Conservation (phyloP, 2,797 vertebrate genomes). For the Pygocentrus nattereri region DNA sequence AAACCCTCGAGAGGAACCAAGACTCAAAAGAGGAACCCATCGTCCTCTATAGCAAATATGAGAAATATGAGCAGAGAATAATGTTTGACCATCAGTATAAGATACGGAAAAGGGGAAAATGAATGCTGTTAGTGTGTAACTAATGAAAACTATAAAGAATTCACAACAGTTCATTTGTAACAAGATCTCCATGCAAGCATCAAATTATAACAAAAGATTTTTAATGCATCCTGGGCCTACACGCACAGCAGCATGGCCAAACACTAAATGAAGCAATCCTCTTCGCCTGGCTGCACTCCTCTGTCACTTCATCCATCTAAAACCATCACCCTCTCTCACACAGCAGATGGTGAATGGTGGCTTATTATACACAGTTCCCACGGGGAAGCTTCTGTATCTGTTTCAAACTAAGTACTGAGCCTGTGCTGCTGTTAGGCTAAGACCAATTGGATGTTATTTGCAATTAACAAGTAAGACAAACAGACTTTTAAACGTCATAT, state of each 20-base stretch:
- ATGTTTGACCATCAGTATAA: no score
- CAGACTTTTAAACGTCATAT: no score
- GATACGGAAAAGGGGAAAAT: no score
- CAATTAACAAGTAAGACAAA: background rate
- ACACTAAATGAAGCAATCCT: constrained; percentile 62
- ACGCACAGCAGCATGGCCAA: constrained; percentile 36
- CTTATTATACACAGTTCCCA: constrained; percentile 34
- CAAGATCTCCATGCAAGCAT: background rate
- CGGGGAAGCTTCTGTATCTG: background rate
- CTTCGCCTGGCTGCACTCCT: constrained; percentile 70
- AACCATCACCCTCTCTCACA: constrained; percentile 51
- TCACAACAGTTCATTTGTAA: background rate
- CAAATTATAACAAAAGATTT: background rate
- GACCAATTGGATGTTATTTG: background rate
- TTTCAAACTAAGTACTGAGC: background rate
- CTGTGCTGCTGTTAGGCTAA: background rate
- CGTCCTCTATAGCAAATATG: no score
- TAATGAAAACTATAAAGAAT: background rate
- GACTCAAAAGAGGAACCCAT: no score
- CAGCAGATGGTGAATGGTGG: constrained; percentile 56
- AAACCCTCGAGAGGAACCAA: no score
- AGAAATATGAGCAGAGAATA: no score
- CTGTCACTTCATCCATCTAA: constrained; percentile 57
- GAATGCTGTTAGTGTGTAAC: background rate
- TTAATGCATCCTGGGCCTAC: background rate